Base-by-base conservation (phyloP, 2,888 invertebrate species). In the Andrena hattorfiana region DNA sequence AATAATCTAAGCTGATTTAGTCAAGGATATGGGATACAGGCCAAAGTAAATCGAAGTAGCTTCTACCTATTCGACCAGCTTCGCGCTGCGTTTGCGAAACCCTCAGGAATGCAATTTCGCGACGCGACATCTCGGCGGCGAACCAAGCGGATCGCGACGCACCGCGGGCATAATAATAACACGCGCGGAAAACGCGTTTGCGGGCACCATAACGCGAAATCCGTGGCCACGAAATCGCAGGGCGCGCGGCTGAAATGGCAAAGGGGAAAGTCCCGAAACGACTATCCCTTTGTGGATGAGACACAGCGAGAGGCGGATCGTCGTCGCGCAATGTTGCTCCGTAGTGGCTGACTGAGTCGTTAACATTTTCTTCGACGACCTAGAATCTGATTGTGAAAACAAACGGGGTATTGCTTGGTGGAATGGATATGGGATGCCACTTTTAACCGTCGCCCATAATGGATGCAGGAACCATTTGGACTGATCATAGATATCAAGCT, bases 131-230 rank as follows among this genome's bases (percentile, higher is more conserved):
- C 68, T 72, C 79, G 48, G 42, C 26, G 69, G 68, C 51, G 30
- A 48, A 70, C 66, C 74, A 54, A 69, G 73, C 56, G 32, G 54
- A n/a, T 80, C 81, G 10, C 68, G 76, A 79, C 66, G 51, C 49
- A 49, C 32, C 28, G 2, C 63, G 48, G 69, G 48, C 69, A 74
- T 60, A 56, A 80, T 60, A 42, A 32, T 48, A 48, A 72, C 32
- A 48, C 80, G 32, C 16, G 32, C 49, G 49, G 68, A 73, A 66
- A 42, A 51, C 64, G 5, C 49, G 69, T 81, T 73, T 42, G 60
- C 42, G 23, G 20, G 32, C 42, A n/a, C 64, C 48, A 32, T 54
- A 70, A 70, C 35, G 59, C 23, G 74, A 8, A 62, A 54, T 16
- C 32, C 32, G 54, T 23, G 51, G 64, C 35, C 69, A 49, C 26